Base-by-base conservation (phyloP, 2,888 invertebrate species). In the Volucella bombylans region DNA sequence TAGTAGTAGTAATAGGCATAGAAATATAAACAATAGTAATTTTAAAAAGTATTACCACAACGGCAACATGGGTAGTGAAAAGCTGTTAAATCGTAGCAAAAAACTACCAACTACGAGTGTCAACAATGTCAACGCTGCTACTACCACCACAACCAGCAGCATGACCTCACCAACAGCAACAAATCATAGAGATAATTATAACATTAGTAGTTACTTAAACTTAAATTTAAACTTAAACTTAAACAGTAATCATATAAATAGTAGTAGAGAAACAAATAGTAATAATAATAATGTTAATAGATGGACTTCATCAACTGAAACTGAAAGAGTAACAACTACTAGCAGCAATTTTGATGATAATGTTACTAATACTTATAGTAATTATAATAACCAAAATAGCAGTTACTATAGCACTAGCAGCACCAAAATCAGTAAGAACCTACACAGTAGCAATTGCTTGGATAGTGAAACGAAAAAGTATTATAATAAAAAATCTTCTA, bases 21-120 rank as follows among this genome's bases (percentile, higher is more conserved):
- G 80, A 62, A 82, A 74, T 76, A 65, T 82, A 79, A 87, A 83
- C 87, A 61, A 86, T 74, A 86, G 82, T 78, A 87, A 80, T 86
- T 82, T 73, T 82, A 86, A 62, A 87, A 88, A 72, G 73, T 86
- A 71, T 73, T 82, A 74, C 78, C 83, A 82, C 50, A 82, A 77
- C 76, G 67, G 77, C 71, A 81, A 86, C 72, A 87, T 87, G 87
- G 82, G 88, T 89, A 88, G 88, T 88, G 89, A 89, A 86, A 89
- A 89, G 68, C 62, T 67, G 31, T 31, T 31, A 38, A 77, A 67
- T 72, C 71, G 74, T 85, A 89, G 88, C 69, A 67, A 86, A 79
- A 76, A 82, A 64, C 62, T 87, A 86, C 78, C 80, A 79, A 76
- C 64, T 74, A 74, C 6, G 31, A 31, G 31, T 6, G 6, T 31